Percentiles rank a stretch among this genome's conserved stretches.
These are phyloP conservation scores for Scolopax rusticola DNA, from an alignment of 2,797 vertebrate species.

Conservation along the genomic window DNA sequence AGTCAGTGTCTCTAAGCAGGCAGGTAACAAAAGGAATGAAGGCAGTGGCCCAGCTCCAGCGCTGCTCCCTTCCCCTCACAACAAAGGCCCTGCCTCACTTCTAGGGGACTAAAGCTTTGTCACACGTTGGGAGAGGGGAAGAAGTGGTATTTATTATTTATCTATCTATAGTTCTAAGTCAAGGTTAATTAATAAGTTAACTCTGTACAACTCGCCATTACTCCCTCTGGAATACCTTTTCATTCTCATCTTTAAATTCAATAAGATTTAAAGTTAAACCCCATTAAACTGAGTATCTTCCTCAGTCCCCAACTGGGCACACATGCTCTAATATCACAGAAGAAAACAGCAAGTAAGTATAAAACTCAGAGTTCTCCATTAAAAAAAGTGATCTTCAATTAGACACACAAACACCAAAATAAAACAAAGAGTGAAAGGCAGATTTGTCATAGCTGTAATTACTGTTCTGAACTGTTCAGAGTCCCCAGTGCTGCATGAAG, in stretches of 20 bases:
- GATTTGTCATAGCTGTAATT: conserved; percentile 55
- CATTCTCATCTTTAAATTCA: not conserved
- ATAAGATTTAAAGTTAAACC: conserved; percentile 16
- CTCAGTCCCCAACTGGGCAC: not conserved
- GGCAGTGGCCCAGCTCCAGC: fast-evolving
- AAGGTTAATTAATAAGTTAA: not conserved
- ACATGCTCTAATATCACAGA: conserved; percentile 25
- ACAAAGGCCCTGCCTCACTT: not conserved
- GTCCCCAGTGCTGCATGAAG: conserved; percentile 25
- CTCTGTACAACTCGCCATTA: not conserved
- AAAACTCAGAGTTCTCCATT: conserved; percentile 45
- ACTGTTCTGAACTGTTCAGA: conserved; percentile 51
- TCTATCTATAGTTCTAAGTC: not conserved
- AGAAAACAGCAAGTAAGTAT: conserved; percentile 16
- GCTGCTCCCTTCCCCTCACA: not conserved
- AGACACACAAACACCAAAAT: conserved; percentile 44
- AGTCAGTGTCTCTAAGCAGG: not conserved
- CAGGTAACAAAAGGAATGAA: not conserved
- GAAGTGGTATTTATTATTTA: not conserved
- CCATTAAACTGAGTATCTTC: conserved; percentile 36
- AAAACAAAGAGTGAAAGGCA: conserved; percentile 31
- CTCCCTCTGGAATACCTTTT: conserved; percentile 10
- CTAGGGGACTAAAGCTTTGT: not conserved
- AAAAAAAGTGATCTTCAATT: not conserved
- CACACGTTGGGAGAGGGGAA: fast-evolving